Conservation (phyloP, 1,140 invertebrate genomes). For the Panulirus ornatus region DNA sequence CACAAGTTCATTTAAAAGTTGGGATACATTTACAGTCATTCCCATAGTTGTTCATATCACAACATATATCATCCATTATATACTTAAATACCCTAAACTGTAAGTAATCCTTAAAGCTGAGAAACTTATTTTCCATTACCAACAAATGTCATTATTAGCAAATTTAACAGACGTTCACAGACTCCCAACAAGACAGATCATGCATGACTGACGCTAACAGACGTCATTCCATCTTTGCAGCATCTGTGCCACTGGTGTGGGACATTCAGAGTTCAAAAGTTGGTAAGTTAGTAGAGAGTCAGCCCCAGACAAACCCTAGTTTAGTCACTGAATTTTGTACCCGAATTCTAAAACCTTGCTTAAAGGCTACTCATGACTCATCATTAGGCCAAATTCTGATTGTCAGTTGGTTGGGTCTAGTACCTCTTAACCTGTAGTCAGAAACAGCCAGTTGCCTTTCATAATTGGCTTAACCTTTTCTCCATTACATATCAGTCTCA, state of each 20-base stretch:
- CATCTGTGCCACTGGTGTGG: constrained; percentile 71
- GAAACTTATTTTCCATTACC: not conserved
- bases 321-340: constrained; percentile 38
- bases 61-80: not conserved
- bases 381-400: not conserved
- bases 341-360: constrained; percentile 55
- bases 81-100: not conserved
- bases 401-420: constrained; percentile 27
- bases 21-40: not conserved
- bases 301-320: constrained; percentile 54
- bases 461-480: not conserved
- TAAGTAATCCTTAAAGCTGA: not conserved
- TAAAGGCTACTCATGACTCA: not conserved
- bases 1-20: not conserved
- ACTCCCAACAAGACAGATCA: constrained; percentile 1
- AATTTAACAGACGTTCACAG: not conserved
- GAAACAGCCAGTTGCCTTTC: constrained; percentile 6
- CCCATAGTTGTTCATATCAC: not conserved
- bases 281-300: constrained; percentile 65
- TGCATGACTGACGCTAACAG: constrained; percentile 59
- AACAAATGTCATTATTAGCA: not conserved
- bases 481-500: not conserved
- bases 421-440: constrained; percentile 1
- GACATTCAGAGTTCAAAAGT: constrained; percentile 71
- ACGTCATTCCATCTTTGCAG: constrained; percentile 71